Conservation (phyloP, 2,797 vertebrate species). For the Peromyscus eremicus region DNA sequence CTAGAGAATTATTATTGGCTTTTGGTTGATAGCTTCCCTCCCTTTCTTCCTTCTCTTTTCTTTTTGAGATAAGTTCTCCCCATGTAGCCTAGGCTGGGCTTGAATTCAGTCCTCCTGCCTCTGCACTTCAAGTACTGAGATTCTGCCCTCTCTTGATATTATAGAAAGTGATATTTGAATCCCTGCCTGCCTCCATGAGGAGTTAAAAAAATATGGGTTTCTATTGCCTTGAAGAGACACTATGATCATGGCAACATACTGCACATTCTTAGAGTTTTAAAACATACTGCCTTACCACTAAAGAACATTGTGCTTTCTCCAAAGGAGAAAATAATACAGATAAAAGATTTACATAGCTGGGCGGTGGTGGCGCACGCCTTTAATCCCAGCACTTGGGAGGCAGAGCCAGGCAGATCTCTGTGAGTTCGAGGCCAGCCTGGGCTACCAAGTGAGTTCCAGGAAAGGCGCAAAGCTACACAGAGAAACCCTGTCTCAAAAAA, state of each 20-base stretch:
- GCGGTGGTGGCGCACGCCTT: too few species aligned
- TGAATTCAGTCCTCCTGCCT: background rate
- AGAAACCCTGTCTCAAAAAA: too few species aligned
- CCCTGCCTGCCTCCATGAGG: background rate
- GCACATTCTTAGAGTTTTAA: conserved; percentile 26
- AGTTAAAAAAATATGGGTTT: background rate
- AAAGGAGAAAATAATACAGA: background rate
- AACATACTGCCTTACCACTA: background rate
- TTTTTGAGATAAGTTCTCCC: background rate
- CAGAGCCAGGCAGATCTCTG: too few species aligned
- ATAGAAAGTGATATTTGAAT: conserved; percentile 23
- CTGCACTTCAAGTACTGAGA: background rate
- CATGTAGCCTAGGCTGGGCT: background rate
- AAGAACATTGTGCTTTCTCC: background rate
- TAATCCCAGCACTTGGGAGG: too few species aligned
- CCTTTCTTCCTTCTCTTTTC: too few species aligned
- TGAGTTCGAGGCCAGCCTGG: too few species aligned
- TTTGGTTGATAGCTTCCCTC: conserved; percentile 6
- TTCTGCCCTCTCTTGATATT: conserved; percentile 3
- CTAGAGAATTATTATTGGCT: background rate
- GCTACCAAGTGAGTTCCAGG: too few species aligned
- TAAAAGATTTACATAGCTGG: too few species aligned
- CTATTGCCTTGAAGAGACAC: background rate
- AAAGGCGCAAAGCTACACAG: too few species aligned
- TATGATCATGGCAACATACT: background rate